phyloP scores from a whole-genome alignment of 2,888 invertebrate species.

The Pachliopta kotzebuea region DNA sequence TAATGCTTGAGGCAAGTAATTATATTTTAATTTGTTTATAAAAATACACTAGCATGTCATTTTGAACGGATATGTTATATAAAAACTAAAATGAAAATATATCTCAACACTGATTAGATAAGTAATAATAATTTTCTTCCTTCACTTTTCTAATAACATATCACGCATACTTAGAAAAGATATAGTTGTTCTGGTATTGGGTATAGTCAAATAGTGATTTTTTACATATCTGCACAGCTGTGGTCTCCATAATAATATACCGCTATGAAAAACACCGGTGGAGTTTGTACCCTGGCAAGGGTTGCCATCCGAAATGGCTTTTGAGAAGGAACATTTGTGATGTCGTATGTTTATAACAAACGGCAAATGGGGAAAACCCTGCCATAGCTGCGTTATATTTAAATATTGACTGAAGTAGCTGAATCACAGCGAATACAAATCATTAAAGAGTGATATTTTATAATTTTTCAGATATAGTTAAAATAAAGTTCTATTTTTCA shows the following conservation, averaged over 20 bases:
- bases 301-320: constrained; percentile 22
- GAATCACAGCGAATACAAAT: constrained; percentile 14
- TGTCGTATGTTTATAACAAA: not conserved
- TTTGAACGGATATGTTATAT: not conserved
- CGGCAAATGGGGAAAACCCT: not conserved
- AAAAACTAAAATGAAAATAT: constrained; percentile 44
- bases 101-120: constrained; percentile 47
- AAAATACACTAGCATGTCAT: no score
- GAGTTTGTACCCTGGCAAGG: constrained; percentile 14
- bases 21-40: not conserved
- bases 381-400: constrained; percentile 9
- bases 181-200: constrained; percentile 54
- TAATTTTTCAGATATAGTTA: constrained; percentile 16
- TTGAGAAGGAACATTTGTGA: constrained; percentile 3
- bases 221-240: constrained; percentile 48
- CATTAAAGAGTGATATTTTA: constrained; percentile 23
- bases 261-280: constrained; percentile 1
- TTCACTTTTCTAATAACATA: constrained; percentile 70
- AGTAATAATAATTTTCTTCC: constrained; percentile 51
- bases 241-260: constrained; percentile 11
- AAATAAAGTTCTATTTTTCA: constrained; percentile 18
- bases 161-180: constrained; percentile 58
- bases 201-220: constrained; percentile 63
- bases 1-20: not conserved
- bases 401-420: constrained; percentile 11